Evolutionary conservation across 2,888 invertebrate genomes (phyloP), one percentile per base, ranked within the genome.

Genomic region (Polydrusus tereticollis): DNA sequence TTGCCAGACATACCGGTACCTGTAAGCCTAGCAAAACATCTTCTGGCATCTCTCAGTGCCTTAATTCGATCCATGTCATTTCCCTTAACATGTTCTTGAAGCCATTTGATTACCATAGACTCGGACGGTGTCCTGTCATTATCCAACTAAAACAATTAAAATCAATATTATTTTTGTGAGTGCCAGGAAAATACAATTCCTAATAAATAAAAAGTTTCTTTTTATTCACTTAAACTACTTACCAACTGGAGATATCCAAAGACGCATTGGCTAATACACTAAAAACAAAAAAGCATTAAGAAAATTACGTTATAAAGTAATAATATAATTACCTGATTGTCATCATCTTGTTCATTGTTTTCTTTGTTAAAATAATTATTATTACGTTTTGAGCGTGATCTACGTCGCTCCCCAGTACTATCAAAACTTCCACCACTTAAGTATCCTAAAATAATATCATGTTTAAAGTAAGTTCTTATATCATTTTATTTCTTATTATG

Each of bases 221-320:
- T n/a, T 36, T n/a, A 2, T n/a, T n/a, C 47, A 5, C 16, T 23
- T 12, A 14, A 38, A 26, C 7, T 29, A 74, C 77, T 75, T 81
- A 85, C 85, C 81, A 85, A 77, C 77, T 84, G 83, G 74, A 85
- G 75, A 76, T 84, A 83, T 4, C 83, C 84, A 76, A 85, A 85
- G 55, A 84, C 80, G 63, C 85, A 85, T 76, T 85, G 85, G 73
- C 83, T 85, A 21, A 81, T 72, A 64, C 85, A 85, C 83, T 84
- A 69, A 75, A 83, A 83, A 68, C 63, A 69, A 60, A 72, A 65
- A 69, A 45, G 20, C 6, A 4, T 47, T 16, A 38, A 10, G 0
- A 63, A 38, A 57, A 58, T 43, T n/a, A 3, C 3, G 5, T 36
- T 36, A 2, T 36, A 10, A 10, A 16, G 33, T 7, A n/a, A 7